Base-by-base conservation (phyloP, 2,888 invertebrate genomes). In the Drosophila neonasuta region DNA sequence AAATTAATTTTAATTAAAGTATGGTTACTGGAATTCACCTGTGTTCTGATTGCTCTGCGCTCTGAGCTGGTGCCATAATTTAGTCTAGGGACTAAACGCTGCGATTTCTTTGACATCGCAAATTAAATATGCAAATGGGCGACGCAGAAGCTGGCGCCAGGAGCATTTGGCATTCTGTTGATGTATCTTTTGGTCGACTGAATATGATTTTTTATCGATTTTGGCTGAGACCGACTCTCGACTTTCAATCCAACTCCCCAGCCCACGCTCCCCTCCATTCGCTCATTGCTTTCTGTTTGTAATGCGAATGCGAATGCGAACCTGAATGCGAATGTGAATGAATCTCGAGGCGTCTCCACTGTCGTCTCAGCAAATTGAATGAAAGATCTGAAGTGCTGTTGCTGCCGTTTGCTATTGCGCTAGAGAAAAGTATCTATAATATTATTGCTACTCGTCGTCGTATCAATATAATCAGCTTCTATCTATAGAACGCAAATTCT, bases 91-190 rank as follows among this genome's bases (percentile, higher is more conserved):
- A 44, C 44, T 32, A 42, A 56, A 63, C 57, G 30, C 50, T 62
- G 41, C 17, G 49, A 58, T 59, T 68, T 68, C 59, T 68, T 57
- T 55, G 65, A 57, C 65, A 66, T 57, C 24, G 58, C 51, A 59
- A 74, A 74, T 77, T 77, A 77, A 77, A 70, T 77, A 77, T 79
- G 77, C 65, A 79, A 77, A 77, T 79, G 48, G 15, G 61, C 59
- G 48, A 44, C 64, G 15, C 39, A 13, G 39, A 15, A 6, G 4
- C 36, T 39, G 39, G 39, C 39, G 39, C 39, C 39, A 68, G 39
- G 58, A 69, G 58, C 67, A 67, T 59, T 76, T 74, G 77, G 52
- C 58, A 59, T 71, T 74, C 67, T 39, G 52, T 50, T 76, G 63
- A 61, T 68, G 60, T 76, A 55, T 63, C 63, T 64, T 68, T 74